A percentile compares a stretch with the other conserved stretches of the same genome.
These are phyloP conservation scores for Meleagris gallopavo DNA, from an alignment of 2,113 vertebrate genomes.

Conservation along the genomic window DNA sequence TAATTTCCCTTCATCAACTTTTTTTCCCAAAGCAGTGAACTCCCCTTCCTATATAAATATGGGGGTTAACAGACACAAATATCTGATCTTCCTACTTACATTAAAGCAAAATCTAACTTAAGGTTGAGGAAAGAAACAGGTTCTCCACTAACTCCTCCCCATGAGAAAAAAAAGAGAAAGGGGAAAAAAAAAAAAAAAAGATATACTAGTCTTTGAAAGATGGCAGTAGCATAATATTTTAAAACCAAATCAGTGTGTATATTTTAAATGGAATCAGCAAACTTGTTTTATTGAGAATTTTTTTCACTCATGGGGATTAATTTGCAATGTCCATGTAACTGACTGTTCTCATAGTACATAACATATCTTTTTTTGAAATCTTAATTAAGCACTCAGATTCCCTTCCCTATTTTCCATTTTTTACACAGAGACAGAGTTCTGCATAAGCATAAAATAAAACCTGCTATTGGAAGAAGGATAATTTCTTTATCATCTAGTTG, in stretches of 20 bases:
- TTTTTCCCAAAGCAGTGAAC: neutral
- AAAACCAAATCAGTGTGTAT: neutral
- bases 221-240: neutral
- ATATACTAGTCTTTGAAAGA: slow-evolving; percentile 20
- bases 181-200: neutral
- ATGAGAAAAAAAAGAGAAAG: no score
- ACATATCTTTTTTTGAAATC: neutral
- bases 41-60: slow-evolving; percentile 32
- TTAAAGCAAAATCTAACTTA: neutral
- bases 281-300: neutral
- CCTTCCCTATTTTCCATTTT: neutral
- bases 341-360: neutral
- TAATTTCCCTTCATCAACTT: neutral
- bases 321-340: neutral
- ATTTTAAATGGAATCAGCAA: neutral
- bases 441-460: neutral
- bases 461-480: neutral
- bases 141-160: neutral
- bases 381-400: neutral
- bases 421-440: neutral
- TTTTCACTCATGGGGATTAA: neutral
- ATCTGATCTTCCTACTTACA: slow-evolving; percentile 13
- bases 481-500: neutral
- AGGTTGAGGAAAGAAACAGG: neutral
- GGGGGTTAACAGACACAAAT: neutral